phyloP scores from a whole-genome alignment of 2,113 vertebrate species.

The Eublepharis macularius region DNA sequence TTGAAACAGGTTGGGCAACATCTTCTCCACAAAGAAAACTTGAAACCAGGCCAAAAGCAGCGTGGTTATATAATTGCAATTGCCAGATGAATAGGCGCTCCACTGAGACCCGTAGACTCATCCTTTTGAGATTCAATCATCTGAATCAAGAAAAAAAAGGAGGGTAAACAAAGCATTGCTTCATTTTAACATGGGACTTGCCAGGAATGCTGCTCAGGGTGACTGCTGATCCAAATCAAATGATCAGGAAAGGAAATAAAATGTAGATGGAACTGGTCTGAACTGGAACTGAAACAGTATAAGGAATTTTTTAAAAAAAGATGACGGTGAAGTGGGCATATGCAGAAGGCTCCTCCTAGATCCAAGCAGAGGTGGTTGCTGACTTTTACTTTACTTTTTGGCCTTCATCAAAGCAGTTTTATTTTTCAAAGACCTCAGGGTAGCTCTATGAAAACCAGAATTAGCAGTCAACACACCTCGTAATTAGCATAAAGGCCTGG shows the following conservation, averaged over 20 bases:
- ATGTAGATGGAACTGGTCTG: conserved; percentile 1
- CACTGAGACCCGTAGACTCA: neutral
- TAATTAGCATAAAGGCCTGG: neutral
- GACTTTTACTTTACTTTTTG: conserved; percentile 8
- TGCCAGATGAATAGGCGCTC: conserved; percentile 14
- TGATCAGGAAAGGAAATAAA: neutral
- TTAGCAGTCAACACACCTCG: neutral
- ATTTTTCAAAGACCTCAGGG: conserved; percentile 10
- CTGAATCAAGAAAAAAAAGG: neutral
- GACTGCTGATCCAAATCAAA: rapidly evolving
- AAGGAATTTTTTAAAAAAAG: conserved; percentile 10
- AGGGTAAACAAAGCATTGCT: conserved; percentile 14
- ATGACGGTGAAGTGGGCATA: neutral
- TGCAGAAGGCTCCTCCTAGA: conserved; percentile 15
- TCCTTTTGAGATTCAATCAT: conserved; percentile 19
- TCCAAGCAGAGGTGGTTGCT: conserved; percentile 30
- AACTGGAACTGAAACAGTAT: neutral
- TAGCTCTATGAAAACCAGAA: conserved; percentile 6
- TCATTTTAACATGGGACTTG: conserved; percentile 12
- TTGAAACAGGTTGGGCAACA: conserved; percentile 4
- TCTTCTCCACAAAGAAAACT: conserved; percentile 27
- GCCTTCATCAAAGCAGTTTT: neutral
- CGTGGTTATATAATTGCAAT: neutral
- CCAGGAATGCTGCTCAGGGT: neutral
- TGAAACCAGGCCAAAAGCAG: neutral